These are phyloP conservation scores for Syngnathus floridae DNA, from an alignment of 2,113 vertebrate genomes.

Conservation along the genomic window DNA sequence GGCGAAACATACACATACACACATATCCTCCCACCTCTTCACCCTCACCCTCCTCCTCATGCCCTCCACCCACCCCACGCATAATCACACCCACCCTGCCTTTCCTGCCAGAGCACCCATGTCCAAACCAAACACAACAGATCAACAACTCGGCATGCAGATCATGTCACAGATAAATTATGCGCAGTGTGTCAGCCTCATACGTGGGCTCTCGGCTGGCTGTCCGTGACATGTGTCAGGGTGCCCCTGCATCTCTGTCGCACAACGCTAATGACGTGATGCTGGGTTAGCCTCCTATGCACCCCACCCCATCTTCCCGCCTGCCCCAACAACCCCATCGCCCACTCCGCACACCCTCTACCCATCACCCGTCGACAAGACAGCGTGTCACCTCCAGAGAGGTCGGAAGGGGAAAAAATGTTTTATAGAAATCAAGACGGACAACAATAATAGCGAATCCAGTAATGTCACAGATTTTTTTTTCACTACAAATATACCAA, in stretches of 20 bases:
- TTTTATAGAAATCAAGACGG: constrained; percentile 48
- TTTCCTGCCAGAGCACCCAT: constrained; percentile 59
- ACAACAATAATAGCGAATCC: constrained; percentile 44
- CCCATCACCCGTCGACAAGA: constrained; percentile 51
- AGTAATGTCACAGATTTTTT: neutral
- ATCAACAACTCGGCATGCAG: constrained; percentile 73
- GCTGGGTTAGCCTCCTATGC: constrained; percentile 57
- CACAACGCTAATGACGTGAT: constrained; percentile 69
- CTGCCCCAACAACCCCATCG: constrained; percentile 48
- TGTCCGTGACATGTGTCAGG: constrained; percentile 77
- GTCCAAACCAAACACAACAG: constrained; percentile 70
- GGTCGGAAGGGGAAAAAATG: constrained; percentile 18
- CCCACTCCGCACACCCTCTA: constrained; percentile 33
- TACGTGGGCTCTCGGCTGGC: constrained; percentile 66
- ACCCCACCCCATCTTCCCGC: constrained; percentile 36
- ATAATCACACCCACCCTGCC: constrained; percentile 51
- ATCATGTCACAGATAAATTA: constrained; percentile 76
- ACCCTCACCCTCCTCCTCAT: constrained; percentile 39
- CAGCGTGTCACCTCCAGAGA: constrained; percentile 63
- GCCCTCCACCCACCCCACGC: constrained; percentile 32
- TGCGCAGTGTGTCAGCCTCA: constrained; percentile 72
- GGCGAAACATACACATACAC: constrained; percentile 14
- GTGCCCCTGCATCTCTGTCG: constrained; percentile 62
- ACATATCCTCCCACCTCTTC: constrained; percentile 51
- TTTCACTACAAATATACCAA: too few relatives aligned